These are phyloP conservation scores for Cottus gobio DNA, from an alignment of 2,113 vertebrate species.

Conservation along the genomic window DNA sequence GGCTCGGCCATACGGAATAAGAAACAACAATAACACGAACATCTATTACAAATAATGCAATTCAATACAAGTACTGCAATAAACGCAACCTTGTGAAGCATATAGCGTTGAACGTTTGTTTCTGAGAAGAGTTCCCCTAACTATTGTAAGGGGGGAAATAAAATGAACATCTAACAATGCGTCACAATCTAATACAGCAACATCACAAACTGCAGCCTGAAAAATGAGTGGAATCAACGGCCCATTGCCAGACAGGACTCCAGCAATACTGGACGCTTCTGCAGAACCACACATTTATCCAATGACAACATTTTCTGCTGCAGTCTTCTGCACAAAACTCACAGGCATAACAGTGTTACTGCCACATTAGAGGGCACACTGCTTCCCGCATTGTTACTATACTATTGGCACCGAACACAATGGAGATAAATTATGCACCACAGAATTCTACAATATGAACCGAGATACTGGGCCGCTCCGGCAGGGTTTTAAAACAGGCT, in stretches of 20 bases:
- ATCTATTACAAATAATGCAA: constrained; percentile 25
- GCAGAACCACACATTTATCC: not conserved
- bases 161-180: not conserved
- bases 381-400: not conserved
- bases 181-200: not conserved
- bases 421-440: constrained; percentile 7
- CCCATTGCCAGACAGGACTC: not conserved
- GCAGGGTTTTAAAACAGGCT: not conserved
- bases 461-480: not conserved
- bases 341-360: not conserved
- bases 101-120: constrained; percentile 9
- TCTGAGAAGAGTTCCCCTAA: constrained; percentile 7
- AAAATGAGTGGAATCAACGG: not conserved
- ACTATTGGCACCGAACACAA: not conserved
- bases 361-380: not conserved
- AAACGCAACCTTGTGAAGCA: not conserved
- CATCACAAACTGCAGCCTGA: constrained; percentile 6
- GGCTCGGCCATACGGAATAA: constrained; percentile 12
- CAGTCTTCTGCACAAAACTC: not conserved
- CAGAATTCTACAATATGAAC: not conserved
- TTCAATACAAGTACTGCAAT: constrained; percentile 17
- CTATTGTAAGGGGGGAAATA: not conserved
- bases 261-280: not conserved
- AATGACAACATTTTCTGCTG: not conserved
- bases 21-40: constrained; percentile 29